These are phyloP conservation scores for Ctena decussata DNA, from an alignment of 2,888 invertebrate species.

Conservation along the genomic window DNA sequence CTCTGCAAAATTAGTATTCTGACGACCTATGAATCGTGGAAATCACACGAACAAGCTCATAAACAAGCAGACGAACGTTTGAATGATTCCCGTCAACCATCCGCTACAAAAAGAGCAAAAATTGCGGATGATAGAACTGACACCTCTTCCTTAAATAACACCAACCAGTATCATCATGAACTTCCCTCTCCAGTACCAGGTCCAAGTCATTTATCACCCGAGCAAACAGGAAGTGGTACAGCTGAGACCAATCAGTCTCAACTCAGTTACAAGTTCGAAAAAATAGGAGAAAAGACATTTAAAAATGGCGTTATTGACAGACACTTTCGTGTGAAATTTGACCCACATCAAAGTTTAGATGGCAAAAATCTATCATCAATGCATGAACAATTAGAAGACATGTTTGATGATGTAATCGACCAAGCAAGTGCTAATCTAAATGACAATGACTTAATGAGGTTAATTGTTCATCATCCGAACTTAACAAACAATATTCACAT, in stretches of 20 bases:
- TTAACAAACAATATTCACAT: background rate
- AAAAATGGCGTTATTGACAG: conserved; percentile 23
- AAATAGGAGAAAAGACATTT: conserved; percentile 28
- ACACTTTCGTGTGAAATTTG: conserved; percentile 17
- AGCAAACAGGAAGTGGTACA: background rate
- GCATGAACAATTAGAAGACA: conserved; percentile 10
- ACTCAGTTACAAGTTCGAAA: background rate
- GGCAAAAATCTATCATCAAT: conserved; percentile 19
- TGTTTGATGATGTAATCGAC: conserved; percentile 22
- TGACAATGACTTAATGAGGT: background rate
- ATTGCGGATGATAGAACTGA: background rate
- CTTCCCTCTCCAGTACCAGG: background rate
- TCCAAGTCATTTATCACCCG: background rate
- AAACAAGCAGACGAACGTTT: background rate
- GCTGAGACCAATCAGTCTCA: too few species aligned
- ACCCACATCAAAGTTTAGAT: background rate
- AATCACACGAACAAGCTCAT: background rate
- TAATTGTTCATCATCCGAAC: background rate
- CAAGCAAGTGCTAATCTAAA: background rate
- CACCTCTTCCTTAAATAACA: background rate
- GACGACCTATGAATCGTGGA: background rate
- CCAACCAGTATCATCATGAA: background rate
- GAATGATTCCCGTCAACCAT: background rate
- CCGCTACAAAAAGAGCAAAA: background rate
- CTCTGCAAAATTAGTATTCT: background rate